Base-by-base conservation (phyloP, 2,113 vertebrate genomes). In the Anhinga rufa region DNA sequence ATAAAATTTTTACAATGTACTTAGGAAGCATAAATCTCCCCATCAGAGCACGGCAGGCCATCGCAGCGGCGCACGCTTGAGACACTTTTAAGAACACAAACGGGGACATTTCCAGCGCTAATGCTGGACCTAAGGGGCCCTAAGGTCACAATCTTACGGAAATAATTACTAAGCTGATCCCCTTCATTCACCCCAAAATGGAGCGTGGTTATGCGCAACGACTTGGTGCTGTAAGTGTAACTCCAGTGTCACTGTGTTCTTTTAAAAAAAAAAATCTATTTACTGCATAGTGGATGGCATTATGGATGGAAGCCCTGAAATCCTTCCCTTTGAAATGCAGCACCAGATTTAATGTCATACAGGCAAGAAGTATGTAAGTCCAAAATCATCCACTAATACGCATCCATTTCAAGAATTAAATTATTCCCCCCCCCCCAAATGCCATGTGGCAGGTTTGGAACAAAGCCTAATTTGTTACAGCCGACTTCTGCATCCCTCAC, bases 1-100 rank as follows among this genome's bases (percentile, higher is more conserved):
- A 94, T 95, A 86, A 94, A 91, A 92, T 79, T 95, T 92, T 87
- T 91, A 93, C 95, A 95, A 85, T 65, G 94, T 95, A 69, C 96
- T 96, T 91, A 91, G 78, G 84, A 82, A 93, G 95, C 78, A 80
- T 83, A 95, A 95, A 95, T 93, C 91, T 95, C 78, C 52, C 44
- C 65, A 6, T 14, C 34, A 2, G 60, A 86, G 90, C 90, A 24
- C 52, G 31, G 92, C 94, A 75, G 92, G 83, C 22, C 69, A 42
- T 4, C 34, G 14, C 71, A 32, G 62, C 34, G 0, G 86, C 8
- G 6, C 91, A 78, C 8, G 36, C 93, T 62, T 20, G n/a, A 9
- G 75, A 8, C 0, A 1, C 42, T 31, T 84, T 48, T 29, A 55
- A 46, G 64, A 92, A 88, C 92, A 93, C 92, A 80, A 90, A 90